Evolutionary conservation across 2,888 invertebrate genomes (phyloP).

Genomic region (Lacanobia oleracea): DNA sequence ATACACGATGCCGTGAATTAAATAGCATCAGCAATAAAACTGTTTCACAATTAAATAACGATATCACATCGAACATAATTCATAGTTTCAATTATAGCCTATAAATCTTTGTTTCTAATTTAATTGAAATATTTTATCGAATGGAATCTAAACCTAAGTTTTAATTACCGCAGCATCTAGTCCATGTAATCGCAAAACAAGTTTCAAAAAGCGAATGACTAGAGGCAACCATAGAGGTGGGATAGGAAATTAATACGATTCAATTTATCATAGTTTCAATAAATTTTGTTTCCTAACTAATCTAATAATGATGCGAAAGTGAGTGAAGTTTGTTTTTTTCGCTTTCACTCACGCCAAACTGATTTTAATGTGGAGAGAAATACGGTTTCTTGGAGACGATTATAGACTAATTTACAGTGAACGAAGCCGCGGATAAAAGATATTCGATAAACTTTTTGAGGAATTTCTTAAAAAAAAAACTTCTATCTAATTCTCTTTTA

Average conservation of each 20-base stretch:
- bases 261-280: constrained; percentile 27
- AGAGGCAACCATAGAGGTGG: constrained; percentile 39
- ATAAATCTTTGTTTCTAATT: constrained; percentile 67
- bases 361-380: too few relatives aligned
- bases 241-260: constrained; percentile 39
- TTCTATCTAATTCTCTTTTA: constrained; percentile 25
- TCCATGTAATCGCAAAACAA: constrained; percentile 41
- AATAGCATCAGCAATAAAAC: constrained; percentile 63
- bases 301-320: too few relatives aligned
- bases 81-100: constrained; percentile 60
- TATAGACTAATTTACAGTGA: too few relatives aligned
- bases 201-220: constrained; percentile 51
- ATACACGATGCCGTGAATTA: background rate
- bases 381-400: too few relatives aligned
- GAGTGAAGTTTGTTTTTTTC: too few relatives aligned
- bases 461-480: constrained; percentile 11
- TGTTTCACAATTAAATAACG: constrained; percentile 65
- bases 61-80: constrained; percentile 42
- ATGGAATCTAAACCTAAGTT: constrained; percentile 60
- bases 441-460: background rate
- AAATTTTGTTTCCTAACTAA: constrained; percentile 4
- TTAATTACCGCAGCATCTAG: constrained; percentile 46
- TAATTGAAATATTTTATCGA: constrained; percentile 51
- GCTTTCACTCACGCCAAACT: too few relatives aligned
- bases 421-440: too few relatives aligned